These are phyloP conservation scores for human DNA, from an alignment of 2,113 vertebrate species.

Conservation along the genomic window DNA sequence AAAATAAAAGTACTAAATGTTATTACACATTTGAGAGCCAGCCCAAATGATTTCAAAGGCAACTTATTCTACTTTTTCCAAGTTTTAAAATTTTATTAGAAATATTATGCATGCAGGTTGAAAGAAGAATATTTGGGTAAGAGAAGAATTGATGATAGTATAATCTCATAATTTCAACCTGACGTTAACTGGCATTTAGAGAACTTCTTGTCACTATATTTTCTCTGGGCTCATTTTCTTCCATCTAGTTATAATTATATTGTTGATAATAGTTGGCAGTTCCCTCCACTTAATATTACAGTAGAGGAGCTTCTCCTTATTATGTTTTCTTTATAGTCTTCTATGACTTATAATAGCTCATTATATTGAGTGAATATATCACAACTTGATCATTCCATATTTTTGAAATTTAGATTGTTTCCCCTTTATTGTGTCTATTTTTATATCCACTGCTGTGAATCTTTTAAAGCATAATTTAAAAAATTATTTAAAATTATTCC, in stretches of 20 bases:
- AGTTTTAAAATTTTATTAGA: background rate
- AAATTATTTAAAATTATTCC: constrained; percentile 25
- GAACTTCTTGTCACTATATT: background rate
- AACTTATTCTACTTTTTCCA: background rate
- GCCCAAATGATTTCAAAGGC: background rate
- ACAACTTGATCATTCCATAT: background rate
- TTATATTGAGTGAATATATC: background rate
- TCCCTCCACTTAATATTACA: background rate
- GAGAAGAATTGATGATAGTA: background rate
- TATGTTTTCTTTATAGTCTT: background rate
- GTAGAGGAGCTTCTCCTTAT: background rate
- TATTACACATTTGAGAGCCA: background rate
- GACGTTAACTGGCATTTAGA: background rate
- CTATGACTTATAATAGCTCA: background rate
- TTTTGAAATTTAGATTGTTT: constrained; percentile 21
- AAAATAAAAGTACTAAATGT: background rate
- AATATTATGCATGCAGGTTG: background rate
- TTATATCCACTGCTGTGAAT: background rate
- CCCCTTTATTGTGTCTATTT: background rate
- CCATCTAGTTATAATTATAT: background rate
- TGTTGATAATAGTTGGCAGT: background rate
- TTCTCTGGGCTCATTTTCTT: background rate
- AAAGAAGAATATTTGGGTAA: constrained; percentile 4
- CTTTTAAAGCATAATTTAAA: background rate
- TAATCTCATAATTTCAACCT: background rate